Conservation (phyloP, 92 coral and sea anemone genomes). For the Parazoanthus swiftii region DNA sequence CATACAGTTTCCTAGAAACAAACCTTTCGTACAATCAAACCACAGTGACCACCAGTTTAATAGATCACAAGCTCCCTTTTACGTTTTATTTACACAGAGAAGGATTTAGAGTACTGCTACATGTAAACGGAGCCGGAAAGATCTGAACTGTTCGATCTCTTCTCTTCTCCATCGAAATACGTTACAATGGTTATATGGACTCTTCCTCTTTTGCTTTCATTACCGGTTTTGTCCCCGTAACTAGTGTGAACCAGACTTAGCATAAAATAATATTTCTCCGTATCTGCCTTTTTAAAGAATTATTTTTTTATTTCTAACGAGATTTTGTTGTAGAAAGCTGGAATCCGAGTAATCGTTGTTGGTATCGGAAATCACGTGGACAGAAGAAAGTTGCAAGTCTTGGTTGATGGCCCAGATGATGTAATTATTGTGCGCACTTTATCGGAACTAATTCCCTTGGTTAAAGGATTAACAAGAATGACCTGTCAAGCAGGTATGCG, state of each 20-base stretch:
- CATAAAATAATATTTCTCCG: background rate
- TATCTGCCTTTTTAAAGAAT: background rate
- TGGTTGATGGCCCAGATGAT: slow-evolving; percentile 25
- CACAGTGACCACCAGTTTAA: no score
- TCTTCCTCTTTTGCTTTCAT: background rate
- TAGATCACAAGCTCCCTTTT: no score
- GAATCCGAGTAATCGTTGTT: slow-evolving; percentile 22
- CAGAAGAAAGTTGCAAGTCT: slow-evolving; percentile 4
- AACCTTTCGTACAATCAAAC: no score
- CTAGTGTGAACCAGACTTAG: background rate
- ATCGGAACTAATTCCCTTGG: background rate
- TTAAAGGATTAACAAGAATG: slow-evolving; percentile 3
- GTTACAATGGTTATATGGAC: background rate
- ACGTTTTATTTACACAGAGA: no score
- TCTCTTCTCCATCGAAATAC: background rate
- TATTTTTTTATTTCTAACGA: background rate
- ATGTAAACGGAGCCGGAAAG: no score
- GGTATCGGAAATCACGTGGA: slow-evolving; percentile 25
- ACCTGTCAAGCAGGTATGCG: slow-evolving; percentile 33
- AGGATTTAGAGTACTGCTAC: no score
- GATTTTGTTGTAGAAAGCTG: slow-evolving; percentile 5
- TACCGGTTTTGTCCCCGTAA: background rate
- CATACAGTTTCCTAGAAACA: no score
- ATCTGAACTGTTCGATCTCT: background rate
- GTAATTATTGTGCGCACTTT: background rate